Evolutionary conservation across 1,140 invertebrate genomes (phyloP).

Genomic region (Papilio glaucus): DNA sequence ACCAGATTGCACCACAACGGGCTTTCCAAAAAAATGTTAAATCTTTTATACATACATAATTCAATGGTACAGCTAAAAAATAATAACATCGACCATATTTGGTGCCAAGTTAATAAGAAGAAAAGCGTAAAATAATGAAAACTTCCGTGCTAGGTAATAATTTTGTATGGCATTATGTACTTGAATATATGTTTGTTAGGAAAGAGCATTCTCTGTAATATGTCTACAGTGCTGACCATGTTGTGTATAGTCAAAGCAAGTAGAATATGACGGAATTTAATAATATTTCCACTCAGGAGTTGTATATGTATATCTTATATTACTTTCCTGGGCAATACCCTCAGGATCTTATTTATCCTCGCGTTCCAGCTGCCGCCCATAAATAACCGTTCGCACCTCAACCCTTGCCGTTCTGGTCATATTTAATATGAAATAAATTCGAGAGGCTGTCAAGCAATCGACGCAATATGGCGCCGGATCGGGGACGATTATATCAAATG

Average conservation of each 20-base stretch:
- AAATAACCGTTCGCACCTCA: constrained; percentile 69
- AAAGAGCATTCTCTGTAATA: too few species aligned
- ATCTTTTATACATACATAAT: not conserved
- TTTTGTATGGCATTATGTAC: too few species aligned
- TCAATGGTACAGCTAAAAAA: not conserved
- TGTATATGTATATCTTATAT: not conserved
- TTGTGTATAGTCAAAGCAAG: too few species aligned
- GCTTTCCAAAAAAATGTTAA: constrained; percentile 9
- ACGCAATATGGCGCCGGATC: constrained; percentile 73
- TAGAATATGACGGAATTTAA: not conserved
- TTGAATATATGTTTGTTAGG: too few species aligned
- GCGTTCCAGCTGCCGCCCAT: constrained; percentile 56
- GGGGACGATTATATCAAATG: constrained; percentile 68
- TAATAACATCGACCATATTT: not conserved
- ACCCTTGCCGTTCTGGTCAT: constrained; percentile 59
- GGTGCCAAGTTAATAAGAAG: not conserved
- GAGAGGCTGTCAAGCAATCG: constrained; percentile 71
- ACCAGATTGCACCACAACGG: constrained; percentile 1
- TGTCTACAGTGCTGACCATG: too few species aligned
- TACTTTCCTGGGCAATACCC: constrained; percentile 2
- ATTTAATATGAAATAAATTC: constrained; percentile 78
- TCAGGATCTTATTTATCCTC: constrained; percentile 50
- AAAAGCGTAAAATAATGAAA: too few species aligned
- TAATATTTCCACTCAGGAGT: not conserved
- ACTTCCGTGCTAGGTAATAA: too few species aligned